Evolutionary conservation across 2,113 vertebrate genomes (phyloP), one percentile per base, ranked within the genome.

Genomic region (Edolisoma coerulescens): DNA sequence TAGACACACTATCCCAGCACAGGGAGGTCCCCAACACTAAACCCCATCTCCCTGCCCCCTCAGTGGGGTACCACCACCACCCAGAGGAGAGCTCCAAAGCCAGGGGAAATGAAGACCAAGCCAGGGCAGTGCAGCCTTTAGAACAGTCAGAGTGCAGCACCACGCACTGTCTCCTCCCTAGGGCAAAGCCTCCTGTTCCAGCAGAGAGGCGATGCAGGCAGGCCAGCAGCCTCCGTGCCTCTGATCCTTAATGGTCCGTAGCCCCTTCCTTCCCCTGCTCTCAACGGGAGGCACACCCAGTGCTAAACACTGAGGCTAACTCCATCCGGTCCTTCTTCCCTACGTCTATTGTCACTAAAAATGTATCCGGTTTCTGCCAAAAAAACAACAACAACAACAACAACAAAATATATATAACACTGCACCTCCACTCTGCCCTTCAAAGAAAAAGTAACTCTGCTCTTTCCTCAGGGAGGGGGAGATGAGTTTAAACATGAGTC

Each of bases 261-360:
- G 90, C 59, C 82, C 85, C 59, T 96, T 94, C 92, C 94, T 96
- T 96, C 90, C 95, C 88, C 75, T 47, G 50, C 69, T 89, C 82
- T 69, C 7, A 4, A 52, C 0, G 3, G 32, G 57, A 93, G 92
- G 82, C 94, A 96, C 92, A 93, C 94, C 95, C 96, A 93, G 63
- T 32, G 32, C 92, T 89, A 75, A 95, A 79, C 82, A 82, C 84
- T 28, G 22, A 87, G 87, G 10, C 87, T 10, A 91, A 87, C 69
- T 83, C 85, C 88, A 96, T 96, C 95, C 90, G 70, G 96, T 77
- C 85, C 95, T 86, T 74, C 92, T 90, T 96, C 88, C 79, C 82
- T 28, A 45, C 0, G 6, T 65, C 87, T 92, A 61, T 61, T 93
- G 95, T 85, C 2, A 0, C 70, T 80, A 90, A 54, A 93, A 96